Percentiles rank a stretch among this genome's conserved stretches.
These are phyloP conservation scores for Drosophila robusta DNA, from an alignment of 2,888 invertebrate genomes.

Conservation along the genomic window DNA sequence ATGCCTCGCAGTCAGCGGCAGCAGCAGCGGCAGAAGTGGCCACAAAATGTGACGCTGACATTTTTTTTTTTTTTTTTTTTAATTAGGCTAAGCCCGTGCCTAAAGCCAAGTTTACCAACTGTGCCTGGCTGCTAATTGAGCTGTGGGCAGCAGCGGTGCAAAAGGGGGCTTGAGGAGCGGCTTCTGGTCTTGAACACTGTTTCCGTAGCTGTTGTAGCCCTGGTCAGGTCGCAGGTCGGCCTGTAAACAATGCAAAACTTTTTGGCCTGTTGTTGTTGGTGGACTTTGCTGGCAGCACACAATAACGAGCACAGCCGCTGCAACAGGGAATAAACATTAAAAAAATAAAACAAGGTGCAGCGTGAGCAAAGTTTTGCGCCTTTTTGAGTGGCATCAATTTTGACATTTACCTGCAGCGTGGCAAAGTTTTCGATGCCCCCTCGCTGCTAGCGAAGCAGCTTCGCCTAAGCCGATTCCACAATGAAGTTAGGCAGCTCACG, in stretches of 20 bases:
- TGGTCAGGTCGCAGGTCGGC: slow-evolving; percentile 37
- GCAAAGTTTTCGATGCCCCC: slow-evolving; percentile 53
- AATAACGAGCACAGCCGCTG: slow-evolving; percentile 35
- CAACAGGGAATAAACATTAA: slow-evolving; percentile 16
- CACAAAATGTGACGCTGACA: slow-evolving; percentile 68
- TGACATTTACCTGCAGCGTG: slow-evolving; percentile 83
- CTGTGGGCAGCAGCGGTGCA: slow-evolving; percentile 1
- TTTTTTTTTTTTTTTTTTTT: slow-evolving; percentile 62
- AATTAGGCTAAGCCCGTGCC: slow-evolving; percentile 77
- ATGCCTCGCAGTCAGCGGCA: slow-evolving; percentile 10
- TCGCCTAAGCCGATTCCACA: slow-evolving; percentile 63
- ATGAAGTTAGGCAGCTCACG: slow-evolving; percentile 38
- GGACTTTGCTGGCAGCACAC: slow-evolving; percentile 29
- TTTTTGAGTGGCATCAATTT: slow-evolving; percentile 82
- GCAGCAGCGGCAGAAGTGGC: slow-evolving; percentile 21
- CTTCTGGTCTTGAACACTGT: slow-evolving; percentile 25
- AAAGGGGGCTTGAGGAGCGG: background rate
- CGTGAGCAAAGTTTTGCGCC: slow-evolving; percentile 60
- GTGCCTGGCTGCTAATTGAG: slow-evolving; percentile 65
- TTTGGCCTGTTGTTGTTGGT: slow-evolving; percentile 36
- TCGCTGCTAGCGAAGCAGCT: slow-evolving; percentile 33
- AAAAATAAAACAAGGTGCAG: slow-evolving; percentile 23
- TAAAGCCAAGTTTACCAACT: slow-evolving; percentile 69
- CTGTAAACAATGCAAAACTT: slow-evolving; percentile 54
- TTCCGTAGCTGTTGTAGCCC: slow-evolving; percentile 25